These are phyloP conservation scores for Zosterops hypoxanthus DNA, from an alignment of 2,113 vertebrate species.

Conservation along the genomic window DNA sequence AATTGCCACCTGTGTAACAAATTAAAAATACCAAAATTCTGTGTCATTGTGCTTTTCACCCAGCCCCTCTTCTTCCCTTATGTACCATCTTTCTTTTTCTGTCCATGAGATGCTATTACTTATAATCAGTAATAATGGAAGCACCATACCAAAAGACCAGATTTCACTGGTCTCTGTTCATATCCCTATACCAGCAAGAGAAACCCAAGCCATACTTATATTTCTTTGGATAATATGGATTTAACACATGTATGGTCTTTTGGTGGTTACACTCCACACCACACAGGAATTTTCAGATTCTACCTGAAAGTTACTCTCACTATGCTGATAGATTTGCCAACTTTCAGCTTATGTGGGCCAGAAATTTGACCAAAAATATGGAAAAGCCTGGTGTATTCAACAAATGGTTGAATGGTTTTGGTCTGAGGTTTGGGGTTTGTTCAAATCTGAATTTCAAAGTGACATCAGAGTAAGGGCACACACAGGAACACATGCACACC, in stretches of 20 bases:
- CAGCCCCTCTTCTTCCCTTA: background rate
- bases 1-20: background rate
- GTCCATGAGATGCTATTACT: background rate
- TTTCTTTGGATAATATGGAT: background rate
- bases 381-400: background rate
- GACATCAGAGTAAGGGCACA: background rate
- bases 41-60: background rate
- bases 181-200: background rate
- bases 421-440: background rate
- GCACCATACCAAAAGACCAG: background rate
- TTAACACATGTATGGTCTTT: background rate
- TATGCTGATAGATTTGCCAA: background rate
- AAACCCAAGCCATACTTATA: background rate
- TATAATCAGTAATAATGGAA: background rate
- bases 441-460: conserved; percentile 22
- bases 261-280: background rate
- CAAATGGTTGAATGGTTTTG: background rate
- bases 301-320: background rate
- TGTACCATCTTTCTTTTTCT: background rate
- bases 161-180: background rate
- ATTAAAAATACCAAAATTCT: background rate
- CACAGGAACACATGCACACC: background rate
- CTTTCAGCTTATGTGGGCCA: background rate
- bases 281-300: background rate
- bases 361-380: background rate